Base-by-base conservation (phyloP, 1,140 invertebrate genomes). In the Aplysia californica region DNA sequence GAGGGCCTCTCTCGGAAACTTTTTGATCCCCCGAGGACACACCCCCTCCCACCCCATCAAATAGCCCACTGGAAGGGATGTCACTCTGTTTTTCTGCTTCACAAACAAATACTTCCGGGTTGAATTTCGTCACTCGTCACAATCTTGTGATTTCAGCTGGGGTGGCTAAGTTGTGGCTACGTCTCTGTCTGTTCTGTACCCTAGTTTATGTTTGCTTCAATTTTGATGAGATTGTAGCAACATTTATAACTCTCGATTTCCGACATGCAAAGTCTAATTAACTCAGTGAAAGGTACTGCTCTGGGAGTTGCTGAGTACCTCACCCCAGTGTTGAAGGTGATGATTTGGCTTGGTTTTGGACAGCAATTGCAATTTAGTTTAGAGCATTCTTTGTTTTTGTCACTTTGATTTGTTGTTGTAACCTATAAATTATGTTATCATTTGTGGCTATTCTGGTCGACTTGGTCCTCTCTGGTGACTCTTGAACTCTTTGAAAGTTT, bases 221-320 rank as follows among this genome's bases (percentile, higher is more conserved):
- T 18, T 5, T n/a, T 23, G 23, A 50, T n/a, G 44, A 55, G 68
- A 70, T n/a, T 2, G 33, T 21, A 21, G 36, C 23, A 26, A 4
- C 3, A 26, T 55, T 26, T n/a, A 50, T 4, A 29, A 21, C 6
- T 5, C n/a, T 50, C 26, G 31, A 10, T 36, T 4, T 69, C 39
- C 74, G 80, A 29, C 2, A 98, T 99, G 97, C 96, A 98, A 90
- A 97, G 95, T 92, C 93, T 99, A 33, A 94, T 98, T 38, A 99
- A 99, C 88, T 94, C 94, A 26, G 95, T 99, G 0, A 99, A 99
- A 92, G 96, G 97, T 38, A 96, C 94, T 59, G 97, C 97, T 4
- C 92, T 99, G 26, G 95, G 95, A 79, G 96, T 99, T 29, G 98
- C 97, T 6, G 97, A 98, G 90, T 97, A 96, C 90, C 92, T 99